Conservation (phyloP, 2,888 invertebrate species). For the Choristoneura rosaceana region DNA sequence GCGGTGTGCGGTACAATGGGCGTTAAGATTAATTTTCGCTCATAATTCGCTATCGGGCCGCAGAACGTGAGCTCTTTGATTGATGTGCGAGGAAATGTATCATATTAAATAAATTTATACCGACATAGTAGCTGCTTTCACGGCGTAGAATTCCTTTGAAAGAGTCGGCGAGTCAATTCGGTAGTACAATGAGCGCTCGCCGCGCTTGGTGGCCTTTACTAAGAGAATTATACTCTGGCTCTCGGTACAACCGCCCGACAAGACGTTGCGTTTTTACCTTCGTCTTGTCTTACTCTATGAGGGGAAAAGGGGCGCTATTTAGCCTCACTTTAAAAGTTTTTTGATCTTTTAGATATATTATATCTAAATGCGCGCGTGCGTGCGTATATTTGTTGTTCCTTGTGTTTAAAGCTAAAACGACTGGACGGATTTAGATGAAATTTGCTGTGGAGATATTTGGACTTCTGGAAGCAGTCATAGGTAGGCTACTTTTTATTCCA, state of each 20-base stretch:
- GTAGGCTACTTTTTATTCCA: too few relatives aligned
- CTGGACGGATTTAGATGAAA: too few relatives aligned
- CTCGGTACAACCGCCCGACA: neutral
- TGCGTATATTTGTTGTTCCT: too few relatives aligned
- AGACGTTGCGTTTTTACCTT: constrained; percentile 27
- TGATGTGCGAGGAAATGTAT: constrained; percentile 74
- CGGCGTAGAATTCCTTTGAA: constrained; percentile 70
- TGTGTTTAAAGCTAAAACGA: too few relatives aligned
- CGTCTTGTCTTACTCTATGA: constrained; percentile 25
- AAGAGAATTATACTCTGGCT: constrained; percentile 6
- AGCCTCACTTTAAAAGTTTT: too few relatives aligned
- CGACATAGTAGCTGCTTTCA: constrained; percentile 71
- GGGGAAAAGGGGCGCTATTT: neutral
- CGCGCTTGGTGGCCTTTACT: constrained; percentile 57
- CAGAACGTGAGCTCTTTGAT: constrained; percentile 62
- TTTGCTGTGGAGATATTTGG: too few relatives aligned
- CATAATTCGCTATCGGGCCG: constrained; percentile 57
- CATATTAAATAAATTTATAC: constrained; percentile 75
- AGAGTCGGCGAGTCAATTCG: constrained; percentile 72
- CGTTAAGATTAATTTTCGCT: constrained; percentile 54
- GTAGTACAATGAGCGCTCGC: constrained; percentile 69
- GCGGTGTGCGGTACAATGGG: constrained; percentile 44
- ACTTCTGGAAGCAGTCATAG: too few relatives aligned
- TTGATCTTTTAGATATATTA: too few relatives aligned
- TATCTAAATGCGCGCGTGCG: too few relatives aligned